These are phyloP conservation scores for Xenopus borealis DNA, from an alignment of 2,113 vertebrate genomes.

Conservation along the genomic window DNA sequence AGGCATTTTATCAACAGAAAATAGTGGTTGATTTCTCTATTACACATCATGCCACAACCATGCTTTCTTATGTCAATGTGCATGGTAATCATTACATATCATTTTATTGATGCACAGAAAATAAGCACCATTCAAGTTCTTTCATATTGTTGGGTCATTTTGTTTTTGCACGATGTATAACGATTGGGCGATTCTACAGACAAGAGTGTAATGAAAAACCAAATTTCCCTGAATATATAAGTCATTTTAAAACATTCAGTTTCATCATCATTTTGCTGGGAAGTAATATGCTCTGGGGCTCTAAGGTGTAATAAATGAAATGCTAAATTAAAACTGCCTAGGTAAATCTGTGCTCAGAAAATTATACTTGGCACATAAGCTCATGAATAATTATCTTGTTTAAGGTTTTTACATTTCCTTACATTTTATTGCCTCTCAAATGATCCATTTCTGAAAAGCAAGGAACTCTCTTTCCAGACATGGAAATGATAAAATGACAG, in stretches of 20 bases:
- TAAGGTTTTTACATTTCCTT: constrained; percentile 29
- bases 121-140: too few species aligned
- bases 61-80: too few species aligned
- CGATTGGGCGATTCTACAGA: too few species aligned
- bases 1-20: too few species aligned
- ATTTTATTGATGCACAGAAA: too few species aligned
- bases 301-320: neutral
- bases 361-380: neutral
- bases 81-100: too few species aligned
- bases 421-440: neutral
- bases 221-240: too few species aligned
- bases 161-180: too few species aligned
- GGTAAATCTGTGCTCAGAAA: constrained; percentile 3
- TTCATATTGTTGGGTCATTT: too few species aligned
- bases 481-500: constrained; percentile 24
- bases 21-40: too few species aligned
- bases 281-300: neutral
- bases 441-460: constrained; percentile 20
- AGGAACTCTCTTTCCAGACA: neutral
- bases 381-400: constrained; percentile 28
- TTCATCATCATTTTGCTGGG: neutral
- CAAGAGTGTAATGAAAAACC: too few species aligned
- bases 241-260: neutral
- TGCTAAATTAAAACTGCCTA: neutral
- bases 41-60: too few species aligned